Conservation (phyloP, 2,113 vertebrate genomes). For the Protobothrops mucrosquamatus region DNA sequence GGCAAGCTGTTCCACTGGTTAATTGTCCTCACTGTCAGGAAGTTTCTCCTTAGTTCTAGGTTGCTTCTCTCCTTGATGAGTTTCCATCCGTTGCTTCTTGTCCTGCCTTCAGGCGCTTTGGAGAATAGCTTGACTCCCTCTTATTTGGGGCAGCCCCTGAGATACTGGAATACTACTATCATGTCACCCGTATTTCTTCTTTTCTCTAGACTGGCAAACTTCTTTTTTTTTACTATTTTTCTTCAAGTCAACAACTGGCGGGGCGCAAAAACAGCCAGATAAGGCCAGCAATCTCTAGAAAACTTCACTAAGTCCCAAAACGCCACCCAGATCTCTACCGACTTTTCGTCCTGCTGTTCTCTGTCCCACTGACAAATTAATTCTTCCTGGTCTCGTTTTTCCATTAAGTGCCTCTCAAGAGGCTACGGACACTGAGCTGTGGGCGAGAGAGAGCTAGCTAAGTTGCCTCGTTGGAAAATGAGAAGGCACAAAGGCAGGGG, state of each 20-base stretch:
- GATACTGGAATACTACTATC: too few species aligned
- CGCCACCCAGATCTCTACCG: neutral
- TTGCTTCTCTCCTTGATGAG: too few species aligned
- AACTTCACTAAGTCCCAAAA: neutral
- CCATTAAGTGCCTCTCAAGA: neutral
- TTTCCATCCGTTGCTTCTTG: too few species aligned
- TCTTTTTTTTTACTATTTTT: neutral
- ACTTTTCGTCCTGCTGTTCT: neutral
- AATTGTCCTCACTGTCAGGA: too few species aligned
- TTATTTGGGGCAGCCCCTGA: too few species aligned
- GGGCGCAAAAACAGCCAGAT: neutral
- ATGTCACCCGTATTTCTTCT: too few species aligned
- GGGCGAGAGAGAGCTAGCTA: fast-evolving
- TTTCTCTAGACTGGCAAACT: neutral
- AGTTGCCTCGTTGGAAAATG: constrained; percentile 47
- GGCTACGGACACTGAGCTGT: neutral
- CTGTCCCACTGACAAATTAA: neutral
- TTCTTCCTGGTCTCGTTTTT: neutral
- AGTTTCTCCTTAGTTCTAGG: too few species aligned
- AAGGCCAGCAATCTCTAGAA: neutral
- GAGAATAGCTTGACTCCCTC: too few species aligned
- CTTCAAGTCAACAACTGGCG: neutral
- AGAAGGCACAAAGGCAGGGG: constrained; percentile 37
- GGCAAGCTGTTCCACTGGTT: too few species aligned
- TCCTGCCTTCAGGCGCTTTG: too few species aligned